These are phyloP conservation scores for Epicauta chinensis DNA, from an alignment of 1,140 invertebrate genomes.

Conservation along the genomic window DNA sequence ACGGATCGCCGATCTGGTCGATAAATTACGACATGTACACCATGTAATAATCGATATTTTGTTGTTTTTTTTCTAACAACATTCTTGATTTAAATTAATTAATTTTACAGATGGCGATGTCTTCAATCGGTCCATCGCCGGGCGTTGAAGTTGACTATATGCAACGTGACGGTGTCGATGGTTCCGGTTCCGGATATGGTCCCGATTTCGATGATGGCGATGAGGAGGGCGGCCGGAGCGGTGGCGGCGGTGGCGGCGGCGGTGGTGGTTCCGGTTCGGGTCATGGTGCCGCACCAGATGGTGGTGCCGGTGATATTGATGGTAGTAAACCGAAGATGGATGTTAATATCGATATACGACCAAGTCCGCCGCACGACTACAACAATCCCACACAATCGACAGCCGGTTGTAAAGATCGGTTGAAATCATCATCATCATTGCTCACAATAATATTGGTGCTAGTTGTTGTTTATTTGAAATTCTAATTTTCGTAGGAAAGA, in stretches of 20 bases:
- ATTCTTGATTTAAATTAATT: constrained; percentile 8
- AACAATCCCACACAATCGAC: no score
- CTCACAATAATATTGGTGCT: no score
- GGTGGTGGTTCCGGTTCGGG: constrained; percentile 38
- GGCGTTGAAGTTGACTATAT: constrained; percentile 32
- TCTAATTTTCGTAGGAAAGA: no score
- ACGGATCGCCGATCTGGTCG: constrained; percentile 53
- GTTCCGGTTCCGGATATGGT: constrained; percentile 39
- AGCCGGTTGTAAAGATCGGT: no score
- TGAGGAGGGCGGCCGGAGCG: constrained; percentile 27
- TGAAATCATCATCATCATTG: no score
- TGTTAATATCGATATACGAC: no score
- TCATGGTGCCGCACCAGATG: no score
- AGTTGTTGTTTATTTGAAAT: no score
- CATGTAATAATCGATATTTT: constrained; percentile 48
- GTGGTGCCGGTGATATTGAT: no score
- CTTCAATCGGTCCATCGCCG: constrained; percentile 30
- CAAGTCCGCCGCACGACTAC: no score
- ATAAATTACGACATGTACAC: constrained; percentile 58
- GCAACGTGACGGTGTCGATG: constrained; percentile 37
- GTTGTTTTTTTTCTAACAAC: no score
- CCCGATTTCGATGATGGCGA: constrained; percentile 32
- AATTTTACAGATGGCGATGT: constrained; percentile 35
- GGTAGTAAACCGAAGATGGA: no score
- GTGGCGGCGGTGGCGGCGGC: constrained; percentile 31